These are phyloP conservation scores for Cygnus atratus DNA, from an alignment of 2,113 vertebrate genomes.

Conservation along the genomic window DNA sequence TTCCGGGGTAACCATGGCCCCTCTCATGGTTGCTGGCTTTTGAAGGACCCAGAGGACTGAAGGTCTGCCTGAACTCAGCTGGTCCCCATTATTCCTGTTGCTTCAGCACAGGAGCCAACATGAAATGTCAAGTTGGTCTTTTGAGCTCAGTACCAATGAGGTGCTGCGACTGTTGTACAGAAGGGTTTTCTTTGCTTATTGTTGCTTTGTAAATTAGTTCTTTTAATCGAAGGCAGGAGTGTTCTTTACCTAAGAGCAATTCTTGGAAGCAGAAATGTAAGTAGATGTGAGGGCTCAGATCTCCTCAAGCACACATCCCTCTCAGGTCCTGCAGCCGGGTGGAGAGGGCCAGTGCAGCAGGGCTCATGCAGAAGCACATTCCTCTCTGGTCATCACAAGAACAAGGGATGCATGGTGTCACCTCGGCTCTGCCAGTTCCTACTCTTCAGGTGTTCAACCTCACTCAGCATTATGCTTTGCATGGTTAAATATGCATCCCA, in stretches of 20 bases:
- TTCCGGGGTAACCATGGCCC: neutral
- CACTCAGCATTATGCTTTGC: neutral
- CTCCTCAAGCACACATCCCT: neutral
- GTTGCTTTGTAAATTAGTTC: neutral
- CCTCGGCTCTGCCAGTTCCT: neutral
- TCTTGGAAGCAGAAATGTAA: neutral
- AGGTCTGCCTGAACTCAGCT: neutral
- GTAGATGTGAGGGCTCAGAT: neutral
- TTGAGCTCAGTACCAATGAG: neutral
- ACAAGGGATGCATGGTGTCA: neutral
- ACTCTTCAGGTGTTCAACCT: rapidly evolving
- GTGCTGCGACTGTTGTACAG: neutral
- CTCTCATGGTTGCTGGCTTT: neutral
- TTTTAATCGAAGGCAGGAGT: neutral
- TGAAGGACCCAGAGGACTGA: neutral
- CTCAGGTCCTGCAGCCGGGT: neutral
- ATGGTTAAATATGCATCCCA: neutral
- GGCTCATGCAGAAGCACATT: neutral
- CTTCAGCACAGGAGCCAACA: neutral
- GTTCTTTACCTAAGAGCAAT: neutral
- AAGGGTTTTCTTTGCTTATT: neutral
- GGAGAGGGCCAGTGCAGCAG: neutral
- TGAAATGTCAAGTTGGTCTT: conserved; percentile 20
- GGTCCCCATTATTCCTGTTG: neutral
- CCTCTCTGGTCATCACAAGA: neutral